Conservation (phyloP, 2,797 vertebrate species). For the Prunella strophiata region DNA sequence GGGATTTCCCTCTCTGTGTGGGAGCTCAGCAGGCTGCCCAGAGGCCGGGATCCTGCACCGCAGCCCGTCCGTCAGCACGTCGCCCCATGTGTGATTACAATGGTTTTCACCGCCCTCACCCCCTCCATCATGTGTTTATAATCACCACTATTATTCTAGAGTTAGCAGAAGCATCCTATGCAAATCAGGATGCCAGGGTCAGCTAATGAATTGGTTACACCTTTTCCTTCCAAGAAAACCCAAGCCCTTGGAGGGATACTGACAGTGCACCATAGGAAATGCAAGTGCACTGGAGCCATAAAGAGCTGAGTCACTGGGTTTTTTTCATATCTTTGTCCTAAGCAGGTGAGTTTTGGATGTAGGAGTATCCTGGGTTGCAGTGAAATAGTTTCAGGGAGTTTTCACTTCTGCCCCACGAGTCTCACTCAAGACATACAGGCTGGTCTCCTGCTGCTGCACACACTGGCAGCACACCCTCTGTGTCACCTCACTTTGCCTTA, state of each 20-base stretch:
- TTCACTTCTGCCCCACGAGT: neutral
- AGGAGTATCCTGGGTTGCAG: neutral
- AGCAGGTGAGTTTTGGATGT: neutral
- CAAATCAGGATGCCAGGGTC: conserved; percentile 23
- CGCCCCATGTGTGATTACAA: conserved; percentile 52
- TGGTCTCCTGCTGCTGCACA: neutral
- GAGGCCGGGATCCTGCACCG: conserved; percentile 16
- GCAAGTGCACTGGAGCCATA: neutral
- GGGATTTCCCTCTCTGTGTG: conserved; percentile 17
- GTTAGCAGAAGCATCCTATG: conserved; percentile 59
- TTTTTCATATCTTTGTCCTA: neutral
- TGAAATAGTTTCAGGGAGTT: neutral
- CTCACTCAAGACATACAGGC: neutral
- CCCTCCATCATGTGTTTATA: conserved; percentile 61
- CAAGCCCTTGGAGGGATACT: neutral
- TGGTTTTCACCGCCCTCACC: conserved; percentile 59
- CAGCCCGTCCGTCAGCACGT: conserved; percentile 54
- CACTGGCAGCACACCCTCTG: neutral
- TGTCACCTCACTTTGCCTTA: neutral
- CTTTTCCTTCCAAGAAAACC: neutral
- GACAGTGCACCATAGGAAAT: neutral
- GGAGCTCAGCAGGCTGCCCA: conserved; percentile 58
- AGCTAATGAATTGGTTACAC: conserved; percentile 26
- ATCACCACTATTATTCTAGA: conserved; percentile 33
- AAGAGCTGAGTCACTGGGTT: accelerated